Percentiles rank a stretch among this genome's conserved stretches.
phyloP scores from a whole-genome alignment of 1,140 invertebrate genomes.

The Magallana angulata region DNA sequence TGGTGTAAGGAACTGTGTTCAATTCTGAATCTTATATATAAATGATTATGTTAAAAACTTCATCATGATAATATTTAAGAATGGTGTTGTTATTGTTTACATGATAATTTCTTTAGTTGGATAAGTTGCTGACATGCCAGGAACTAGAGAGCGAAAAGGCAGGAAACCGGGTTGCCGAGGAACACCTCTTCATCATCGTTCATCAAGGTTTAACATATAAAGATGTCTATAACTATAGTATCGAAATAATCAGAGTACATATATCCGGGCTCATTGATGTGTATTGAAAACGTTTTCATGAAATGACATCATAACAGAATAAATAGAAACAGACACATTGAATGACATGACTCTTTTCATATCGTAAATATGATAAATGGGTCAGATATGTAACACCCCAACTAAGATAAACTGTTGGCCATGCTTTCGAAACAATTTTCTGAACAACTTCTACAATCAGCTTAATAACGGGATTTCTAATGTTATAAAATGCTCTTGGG shows the following conservation, averaged over 20 bases:
- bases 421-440: too few relatives aligned
- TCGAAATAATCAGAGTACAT: too few relatives aligned
- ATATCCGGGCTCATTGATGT: too few relatives aligned
- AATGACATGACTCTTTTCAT: too few relatives aligned
- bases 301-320: too few relatives aligned
- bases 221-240: neutral
- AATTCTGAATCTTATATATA: neutral
- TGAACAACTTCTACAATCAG: too few relatives aligned
- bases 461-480: too few relatives aligned
- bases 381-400: too few relatives aligned
- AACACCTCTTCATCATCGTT: slow-evolving; percentile 43
- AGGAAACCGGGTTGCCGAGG: slow-evolving; percentile 18
- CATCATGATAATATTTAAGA: neutral
- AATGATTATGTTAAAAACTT: neutral
- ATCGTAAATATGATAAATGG: too few relatives aligned
- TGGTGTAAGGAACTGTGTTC: neutral
- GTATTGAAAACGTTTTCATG: neutral
- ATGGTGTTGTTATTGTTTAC: neutral
- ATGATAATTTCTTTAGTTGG: neutral
- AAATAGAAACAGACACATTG: too few relatives aligned
- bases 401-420: too few relatives aligned
- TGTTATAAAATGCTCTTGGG: too few relatives aligned
- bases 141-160: slow-evolving; percentile 21
- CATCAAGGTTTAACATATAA: slow-evolving; percentile 33
- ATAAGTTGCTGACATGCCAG: slow-evolving; percentile 4